Base-by-base conservation (phyloP, 2,888 invertebrate genomes). In the Nycteola revayana region DNA sequence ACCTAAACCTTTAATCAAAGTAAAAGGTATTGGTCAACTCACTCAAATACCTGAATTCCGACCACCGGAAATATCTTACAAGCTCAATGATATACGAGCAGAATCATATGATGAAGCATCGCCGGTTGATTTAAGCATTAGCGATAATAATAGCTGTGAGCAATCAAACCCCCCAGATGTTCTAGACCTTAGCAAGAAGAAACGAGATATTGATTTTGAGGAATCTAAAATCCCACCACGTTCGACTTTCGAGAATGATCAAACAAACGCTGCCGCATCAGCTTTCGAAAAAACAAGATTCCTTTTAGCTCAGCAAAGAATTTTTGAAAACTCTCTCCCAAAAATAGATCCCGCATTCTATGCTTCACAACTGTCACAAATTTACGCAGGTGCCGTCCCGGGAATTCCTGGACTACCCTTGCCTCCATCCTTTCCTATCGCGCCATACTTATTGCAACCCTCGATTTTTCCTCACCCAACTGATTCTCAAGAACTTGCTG, bases 131-230 rank as follows among this genome's bases (percentile, higher is more conserved):
- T 86, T 95, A 11, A 93, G 93, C 43, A 94, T 93, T 79, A 82
- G 72, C 50, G 89, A 86, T 32, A 83, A 82, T 30, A 83, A 80
- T 38, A 82, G 78, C 46, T 87, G 86, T 47, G 94, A 21, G 3
- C 14, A 14, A 14, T 14, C 14, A 5, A 14, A 14, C 14, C 14
- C 14, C 2, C 14, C 14, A 3, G 14, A 95, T 72, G 95, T 94
- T 2, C 86, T 96, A 26, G 96, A 96, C 81, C 90, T 96, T 45
- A 95, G 95, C 69, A 95, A 94, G 67, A 96, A 95, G 77, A 92
- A 91, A 72, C 79, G 74, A 30, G 81, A 77, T 36, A 57, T 58
- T 1, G 84, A 86, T 32, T 66, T 70, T 28, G 77, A 83, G 10
- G 81, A 82, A 32, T 68, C 75, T 1, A 82, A 81, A 62, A 35